Evolutionary conservation across 2,888 invertebrate genomes (phyloP).

Genomic region (Cyaniris semiargus): DNA sequence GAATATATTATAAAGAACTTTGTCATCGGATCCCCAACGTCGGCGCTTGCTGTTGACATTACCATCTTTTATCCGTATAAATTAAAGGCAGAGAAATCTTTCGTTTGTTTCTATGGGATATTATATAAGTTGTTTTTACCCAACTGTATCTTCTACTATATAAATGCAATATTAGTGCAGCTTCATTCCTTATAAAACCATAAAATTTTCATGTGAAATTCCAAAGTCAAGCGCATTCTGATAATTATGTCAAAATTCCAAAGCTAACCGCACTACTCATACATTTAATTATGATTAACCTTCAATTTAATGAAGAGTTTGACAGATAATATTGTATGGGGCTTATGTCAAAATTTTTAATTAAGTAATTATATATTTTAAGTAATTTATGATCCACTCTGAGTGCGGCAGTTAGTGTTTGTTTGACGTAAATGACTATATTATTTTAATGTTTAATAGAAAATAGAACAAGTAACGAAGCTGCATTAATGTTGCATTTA

Average conservation of each 20-base stretch:
- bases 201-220: too few species aligned
- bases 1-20: neutral
- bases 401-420: too few species aligned
- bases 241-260: too few species aligned
- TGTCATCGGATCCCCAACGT: neutral
- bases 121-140: neutral
- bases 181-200: neutral
- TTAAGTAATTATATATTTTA: too few species aligned
- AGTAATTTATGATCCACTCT: too few species aligned
- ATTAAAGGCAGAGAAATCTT: neutral
- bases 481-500: neutral
- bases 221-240: too few species aligned
- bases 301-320: too few species aligned
- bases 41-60: neutral
- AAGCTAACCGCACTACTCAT: too few species aligned
- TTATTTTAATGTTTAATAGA: neutral
- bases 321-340: too few species aligned
- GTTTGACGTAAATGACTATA: too few species aligned
- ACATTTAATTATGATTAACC: too few species aligned
- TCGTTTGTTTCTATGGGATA: neutral
- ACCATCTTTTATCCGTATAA: neutral
- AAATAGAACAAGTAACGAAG: neutral
- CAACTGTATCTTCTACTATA: neutral
- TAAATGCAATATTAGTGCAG: neutral
- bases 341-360: too few species aligned